Base-by-base conservation (phyloP, 2,888 invertebrate species). In the Xestia ashworthii region DNA sequence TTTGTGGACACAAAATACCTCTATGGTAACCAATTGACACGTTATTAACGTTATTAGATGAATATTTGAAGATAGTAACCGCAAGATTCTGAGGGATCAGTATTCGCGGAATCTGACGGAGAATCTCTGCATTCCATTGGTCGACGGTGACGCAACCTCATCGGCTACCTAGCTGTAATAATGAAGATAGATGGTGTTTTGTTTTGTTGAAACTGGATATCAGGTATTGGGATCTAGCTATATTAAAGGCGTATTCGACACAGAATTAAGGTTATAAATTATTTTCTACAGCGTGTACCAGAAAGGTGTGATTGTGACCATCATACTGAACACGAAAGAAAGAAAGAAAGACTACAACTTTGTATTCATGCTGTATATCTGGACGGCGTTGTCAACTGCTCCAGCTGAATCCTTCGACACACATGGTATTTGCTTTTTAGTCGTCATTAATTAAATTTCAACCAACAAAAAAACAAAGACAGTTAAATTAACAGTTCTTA, bases 91-190 rank as follows among this genome's bases (percentile, higher is more conserved):
- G 70, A 77, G 74, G 71, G 72, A 76, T 58, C 77, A 78, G 82
- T 68, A 89, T 89, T 68, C 78, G 55, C 41, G 78, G 82, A 46
- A 88, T 89, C 76, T 74, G 80, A 72, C 81, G 71, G 79, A 74
- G 89, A 88, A 90, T 91, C 82, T 71, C 71, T 46, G 85, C 89
- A 90, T 91, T 82, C 91, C 89, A 25, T 62, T 74, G 85, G 88
- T 85, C 71, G 74, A 73, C 76, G 76, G 65, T n/a, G 65, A 58
- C 69, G 65, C n/a, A 65, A 72, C 55, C 67, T 67, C 62, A 62
- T 62, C 55, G 75, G 62, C 25, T 71, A 38, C 65, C 69, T 41
- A 25, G 3, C 50, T 70, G 78, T 82, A 38, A 82, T 72, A 74
- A 32, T 50, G 46, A 12, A 71, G 14, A 22, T 77, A 14, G 4